Evolutionary conservation across 2,113 vertebrate genomes (phyloP), one percentile per base, ranked within the genome.

Genomic region (Lagenorhynchus albirostris): DNA sequence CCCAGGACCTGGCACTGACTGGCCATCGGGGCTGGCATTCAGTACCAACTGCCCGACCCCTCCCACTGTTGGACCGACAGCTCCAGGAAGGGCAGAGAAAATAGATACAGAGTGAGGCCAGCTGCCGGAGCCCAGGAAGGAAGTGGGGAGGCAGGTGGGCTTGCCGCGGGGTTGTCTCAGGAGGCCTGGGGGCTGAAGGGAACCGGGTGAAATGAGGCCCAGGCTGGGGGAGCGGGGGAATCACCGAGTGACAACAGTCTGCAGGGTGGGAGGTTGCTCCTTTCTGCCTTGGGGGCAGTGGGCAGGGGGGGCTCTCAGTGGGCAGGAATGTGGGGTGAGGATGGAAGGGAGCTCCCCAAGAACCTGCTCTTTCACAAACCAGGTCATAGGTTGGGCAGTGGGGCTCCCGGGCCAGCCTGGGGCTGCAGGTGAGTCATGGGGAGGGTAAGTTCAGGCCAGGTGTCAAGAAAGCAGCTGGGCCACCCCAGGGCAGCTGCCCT

Each of bases 381-480:
- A 25, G 63, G 38, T 31, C 67, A 25, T 0, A 26, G 33, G 33
- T 36, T 70, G 50, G 58, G 60, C 91, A n/a, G 33, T 4, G 18
- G 76, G 44, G 77, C 82, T 70, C 76, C 41, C 2, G 41, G 89
- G 79, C 36, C 84, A 41, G 67, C 79, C 68, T 38, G 29, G 82
- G 74, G 68, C 53, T 65, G 62, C 55, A 23, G 50, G 74, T 95
- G 91, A 97, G 76, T 92, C 77, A 67, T 0, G 0, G 76, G 26
- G 67, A 71, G 60, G 81, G 17, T 62, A 53, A 17, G 36, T 38
- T 73, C 58, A 77, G 47, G 38, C 5, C n/a, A 76, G 71, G 18
- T 47, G 20, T 81, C 68, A 85, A 77, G 71, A 73, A 96, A 73
- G 58, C 36, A 65, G 83, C 89, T 58, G 82, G 94, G 93, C 29